Percentiles rank a stretch among this genome's conserved stretches.
phyloP scores from a whole-genome alignment of 2,797 vertebrate species.

The Pagetopsis macropterus region DNA sequence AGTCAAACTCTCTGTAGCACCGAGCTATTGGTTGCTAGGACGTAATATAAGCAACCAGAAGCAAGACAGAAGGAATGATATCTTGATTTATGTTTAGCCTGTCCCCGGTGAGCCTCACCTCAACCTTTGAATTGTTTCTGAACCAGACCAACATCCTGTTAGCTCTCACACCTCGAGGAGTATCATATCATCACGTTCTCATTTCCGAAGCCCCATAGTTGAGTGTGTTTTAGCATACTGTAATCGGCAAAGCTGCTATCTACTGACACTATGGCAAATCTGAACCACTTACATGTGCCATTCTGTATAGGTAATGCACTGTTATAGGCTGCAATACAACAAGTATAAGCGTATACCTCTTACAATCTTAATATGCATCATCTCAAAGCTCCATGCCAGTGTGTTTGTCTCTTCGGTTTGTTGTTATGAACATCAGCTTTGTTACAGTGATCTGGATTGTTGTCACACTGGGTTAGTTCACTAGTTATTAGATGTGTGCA shows the following conservation, averaged over 20 bases:
- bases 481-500: constrained; percentile 17
- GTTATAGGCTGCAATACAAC: constrained; percentile 70
- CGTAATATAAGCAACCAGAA: constrained; percentile 40
- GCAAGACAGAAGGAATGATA: constrained; percentile 42
- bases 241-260: constrained; percentile 67
- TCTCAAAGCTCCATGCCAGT: constrained; percentile 69
- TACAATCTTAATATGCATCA: constrained; percentile 55
- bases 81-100: constrained; percentile 21
- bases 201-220: constrained; percentile 24
- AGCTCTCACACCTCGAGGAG: constrained; percentile 36
- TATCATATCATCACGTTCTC: constrained; percentile 31
- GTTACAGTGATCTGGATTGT: constrained; percentile 2
- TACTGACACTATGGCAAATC: constrained; percentile 65
- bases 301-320: constrained; percentile 68
- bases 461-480: constrained; percentile 23
- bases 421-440: constrained; percentile 32
- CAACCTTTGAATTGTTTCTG: constrained; percentile 36
- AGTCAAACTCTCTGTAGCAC: constrained; percentile 59
- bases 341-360: constrained; percentile 69
- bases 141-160: constrained; percentile 40
- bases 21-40: constrained; percentile 57
- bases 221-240: constrained; percentile 53
- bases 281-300: constrained; percentile 52
- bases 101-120: constrained; percentile 29
- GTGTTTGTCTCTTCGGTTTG: constrained; percentile 22